A percentile compares a stretch with the other conserved stretches of the same genome.
These are phyloP conservation scores for Eonycteris spelaea DNA, from an alignment of 2,113 vertebrate genomes.

Conservation along the genomic window DNA sequence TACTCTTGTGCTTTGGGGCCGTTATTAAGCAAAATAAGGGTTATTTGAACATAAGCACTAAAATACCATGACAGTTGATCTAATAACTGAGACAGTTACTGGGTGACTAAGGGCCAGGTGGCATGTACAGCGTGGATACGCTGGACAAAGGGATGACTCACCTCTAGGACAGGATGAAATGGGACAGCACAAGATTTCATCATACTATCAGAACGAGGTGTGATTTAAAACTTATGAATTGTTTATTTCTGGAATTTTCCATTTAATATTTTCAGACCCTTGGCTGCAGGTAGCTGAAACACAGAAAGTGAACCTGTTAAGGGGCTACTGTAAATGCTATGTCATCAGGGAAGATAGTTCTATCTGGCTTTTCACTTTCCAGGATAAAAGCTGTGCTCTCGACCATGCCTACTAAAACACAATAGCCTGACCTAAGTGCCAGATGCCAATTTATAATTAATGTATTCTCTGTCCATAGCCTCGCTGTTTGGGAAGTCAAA, in stretches of 20 bases:
- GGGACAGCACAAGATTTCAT: not conserved
- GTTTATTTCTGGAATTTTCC: not conserved
- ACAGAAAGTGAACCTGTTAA: not conserved
- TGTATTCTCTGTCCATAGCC: not conserved
- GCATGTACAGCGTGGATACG: not conserved
- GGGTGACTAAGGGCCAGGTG: not conserved
- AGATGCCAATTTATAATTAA: not conserved
- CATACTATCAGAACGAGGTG: not conserved
- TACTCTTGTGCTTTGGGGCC: not conserved
- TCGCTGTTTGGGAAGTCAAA: not conserved
- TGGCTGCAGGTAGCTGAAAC: not conserved
- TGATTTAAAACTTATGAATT: not conserved
- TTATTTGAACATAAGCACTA: not conserved
- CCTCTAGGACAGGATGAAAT: not conserved
- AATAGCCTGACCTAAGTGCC: not conserved
- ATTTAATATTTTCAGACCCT: not conserved
- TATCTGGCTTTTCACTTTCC: not conserved
- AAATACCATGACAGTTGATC: not conserved
- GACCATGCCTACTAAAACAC: not conserved
- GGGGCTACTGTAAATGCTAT: not conserved
- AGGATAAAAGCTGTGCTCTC: not conserved
- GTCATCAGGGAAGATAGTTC: not conserved
- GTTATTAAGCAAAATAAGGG: not conserved
- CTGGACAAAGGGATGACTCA: not conserved
- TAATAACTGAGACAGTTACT: not conserved